Percentiles rank a stretch among this genome's conserved stretches.
Conservation (phyloP, 1,140 invertebrate species). For the Heliconius nattereri region DNA sequence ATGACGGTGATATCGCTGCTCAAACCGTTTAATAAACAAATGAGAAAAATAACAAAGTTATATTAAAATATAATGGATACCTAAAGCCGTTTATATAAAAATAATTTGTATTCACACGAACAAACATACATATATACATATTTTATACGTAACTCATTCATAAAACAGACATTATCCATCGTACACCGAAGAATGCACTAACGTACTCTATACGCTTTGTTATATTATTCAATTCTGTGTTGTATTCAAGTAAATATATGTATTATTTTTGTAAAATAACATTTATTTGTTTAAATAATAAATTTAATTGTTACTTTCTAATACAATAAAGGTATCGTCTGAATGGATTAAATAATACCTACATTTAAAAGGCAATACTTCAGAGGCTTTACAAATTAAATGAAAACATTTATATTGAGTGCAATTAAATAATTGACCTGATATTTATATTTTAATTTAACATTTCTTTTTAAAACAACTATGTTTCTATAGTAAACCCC, state of each 20-base stretch:
- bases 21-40: slow-evolving; percentile 39
- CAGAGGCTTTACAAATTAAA: not conserved
- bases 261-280: not conserved
- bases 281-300: not conserved
- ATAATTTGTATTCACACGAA: slow-evolving; percentile 1
- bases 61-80: slow-evolving; percentile 11
- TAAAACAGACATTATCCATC: slow-evolving; percentile 23
- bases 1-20: slow-evolving; percentile 51
- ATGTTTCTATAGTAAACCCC: not conserved
- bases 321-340: not conserved
- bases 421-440: not conserved
- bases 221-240: not conserved
- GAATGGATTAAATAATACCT: not conserved
- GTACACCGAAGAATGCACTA: slow-evolving; percentile 38
- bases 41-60: slow-evolving; percentile 29
- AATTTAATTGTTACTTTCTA: not conserved
- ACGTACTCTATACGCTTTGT: slow-evolving; percentile 1
- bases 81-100: not conserved
- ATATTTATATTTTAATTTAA: not conserved
- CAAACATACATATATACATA: slow-evolving; percentile 3
- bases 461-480: not conserved
- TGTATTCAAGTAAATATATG: not conserved
- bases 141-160: slow-evolving; percentile 23
- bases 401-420: not conserved
- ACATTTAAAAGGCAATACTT: not conserved